Evolutionary conservation across 2,888 invertebrate genomes (phyloP).

Genomic region (Ommatoiulus sabulosus): DNA sequence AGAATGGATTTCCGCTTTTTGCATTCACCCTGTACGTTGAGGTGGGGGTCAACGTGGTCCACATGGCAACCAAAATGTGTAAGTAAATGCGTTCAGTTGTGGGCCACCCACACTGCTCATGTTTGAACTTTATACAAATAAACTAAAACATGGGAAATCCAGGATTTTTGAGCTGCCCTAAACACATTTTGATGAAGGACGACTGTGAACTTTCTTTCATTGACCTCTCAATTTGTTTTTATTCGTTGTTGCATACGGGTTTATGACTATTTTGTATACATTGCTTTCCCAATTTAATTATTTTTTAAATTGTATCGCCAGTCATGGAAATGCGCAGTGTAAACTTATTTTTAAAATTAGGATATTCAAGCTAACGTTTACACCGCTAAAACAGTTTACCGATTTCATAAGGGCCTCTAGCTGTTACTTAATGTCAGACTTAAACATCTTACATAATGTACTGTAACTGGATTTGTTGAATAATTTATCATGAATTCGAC

Average conservation of each 20-base stretch:
- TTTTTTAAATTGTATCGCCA: not conserved
- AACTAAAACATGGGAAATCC: not conserved
- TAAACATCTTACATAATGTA: too few species aligned
- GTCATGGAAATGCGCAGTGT: not conserved
- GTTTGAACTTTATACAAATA: constrained; percentile 16
- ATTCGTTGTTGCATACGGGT: not conserved
- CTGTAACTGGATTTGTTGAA: too few species aligned
- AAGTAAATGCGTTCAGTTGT: not conserved
- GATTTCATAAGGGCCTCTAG: too few species aligned
- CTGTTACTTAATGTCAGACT: too few species aligned
- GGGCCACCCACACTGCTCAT: not conserved
- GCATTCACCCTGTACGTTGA: not conserved
- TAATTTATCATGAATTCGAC: too few species aligned
- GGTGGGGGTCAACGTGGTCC: not conserved
- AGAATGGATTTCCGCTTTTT: not conserved
- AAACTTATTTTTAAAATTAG: too few species aligned
- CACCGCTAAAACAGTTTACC: too few species aligned
- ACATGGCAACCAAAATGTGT: not conserved
- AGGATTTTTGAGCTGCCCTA: not conserved
- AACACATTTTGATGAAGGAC: not conserved
- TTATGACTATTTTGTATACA: not conserved
- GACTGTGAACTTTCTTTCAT: not conserved
- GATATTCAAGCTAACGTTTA: too few species aligned
- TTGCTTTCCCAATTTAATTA: not conserved
- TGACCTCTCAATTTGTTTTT: not conserved